Evolutionary conservation across 2,888 invertebrate species (phyloP), one percentile per base, ranked within the genome.

Genomic region (Euclidia mi): DNA sequence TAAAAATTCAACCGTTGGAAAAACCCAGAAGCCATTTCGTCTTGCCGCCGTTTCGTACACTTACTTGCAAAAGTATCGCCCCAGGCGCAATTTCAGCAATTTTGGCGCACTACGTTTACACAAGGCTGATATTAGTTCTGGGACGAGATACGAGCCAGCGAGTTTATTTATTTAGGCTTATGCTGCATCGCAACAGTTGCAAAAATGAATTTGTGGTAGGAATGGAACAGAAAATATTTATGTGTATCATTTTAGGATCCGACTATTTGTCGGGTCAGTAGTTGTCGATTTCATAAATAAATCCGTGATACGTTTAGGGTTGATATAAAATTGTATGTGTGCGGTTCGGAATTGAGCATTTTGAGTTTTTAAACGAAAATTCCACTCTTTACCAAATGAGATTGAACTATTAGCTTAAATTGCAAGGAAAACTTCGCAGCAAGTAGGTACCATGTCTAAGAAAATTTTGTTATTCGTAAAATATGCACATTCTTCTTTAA

Each of bases 71-170:
- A 78, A 82, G 75, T 78, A 79, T 75, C 63, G 76, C 75, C 56
- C 49, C 48, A 63, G 63, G 76, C 76, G 78, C 77, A 79, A 76
- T 81, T 78, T 68, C 76, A 77, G 76, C 81, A 76, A 81, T 85
- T 86, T 82, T 64, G 75, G 78, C 68, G 70, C 71, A 72, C 73
- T 76, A 62, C 76, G 81, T 87, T 82, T 84, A 76, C 78, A 73
- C 75, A 78, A 74, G 71, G 65, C 71, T 78, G 82, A 84, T 87
- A 87, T 87, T 86, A 87, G 84, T 83, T 85, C 75, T n/a, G n/a
- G n/a, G n/a, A n/a, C n/a, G n/a, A n/a, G n/a, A n/a, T n/a, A n/a
- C n/a, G n/a, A n/a, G n/a, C n/a, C n/a, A n/a, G n/a, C n/a, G n/a
- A n/a, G 69, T 56, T 76, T 85, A 82, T 84, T 84, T 84, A 78